These are phyloP conservation scores for Otolemur crassicaudatus DNA, from an alignment of 2,797 vertebrate species.

Conservation along the genomic window DNA sequence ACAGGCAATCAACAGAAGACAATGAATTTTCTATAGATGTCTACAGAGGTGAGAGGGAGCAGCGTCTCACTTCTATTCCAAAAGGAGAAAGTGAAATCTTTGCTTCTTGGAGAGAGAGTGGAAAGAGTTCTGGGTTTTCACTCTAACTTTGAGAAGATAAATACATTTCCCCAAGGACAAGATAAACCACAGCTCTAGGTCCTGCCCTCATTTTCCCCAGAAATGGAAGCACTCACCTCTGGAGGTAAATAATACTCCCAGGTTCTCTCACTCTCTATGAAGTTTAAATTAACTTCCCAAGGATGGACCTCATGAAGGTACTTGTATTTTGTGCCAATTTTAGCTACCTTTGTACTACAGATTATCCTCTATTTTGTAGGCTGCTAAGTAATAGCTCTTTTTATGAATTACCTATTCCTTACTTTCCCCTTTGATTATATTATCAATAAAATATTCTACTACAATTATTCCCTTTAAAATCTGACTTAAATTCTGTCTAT, in stretches of 20 bases:
- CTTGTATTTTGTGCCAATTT: slow-evolving; percentile 24
- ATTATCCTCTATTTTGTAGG: background rate
- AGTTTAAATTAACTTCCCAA: slow-evolving; percentile 50
- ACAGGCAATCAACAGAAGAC: background rate
- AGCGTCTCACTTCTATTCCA: background rate
- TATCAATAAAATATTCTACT: background rate
- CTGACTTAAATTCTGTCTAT: background rate
- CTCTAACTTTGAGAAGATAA: background rate
- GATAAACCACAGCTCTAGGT: background rate
- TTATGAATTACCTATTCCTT: slow-evolving; percentile 23
- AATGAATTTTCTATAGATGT: background rate
- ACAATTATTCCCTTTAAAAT: background rate
- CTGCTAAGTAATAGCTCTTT: background rate
- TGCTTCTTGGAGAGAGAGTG: background rate
- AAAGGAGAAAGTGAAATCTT: background rate
- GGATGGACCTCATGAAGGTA: slow-evolving; percentile 12
- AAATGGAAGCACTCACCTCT: background rate
- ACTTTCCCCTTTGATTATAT: background rate
- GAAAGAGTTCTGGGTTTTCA: background rate
- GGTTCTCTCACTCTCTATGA: background rate
- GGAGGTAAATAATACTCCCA: background rate
- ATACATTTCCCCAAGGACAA: background rate
- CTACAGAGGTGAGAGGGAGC: background rate
- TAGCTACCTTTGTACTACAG: background rate
- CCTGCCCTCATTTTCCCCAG: background rate